Evolutionary conservation across 2,888 invertebrate genomes (phyloP).

Genomic region (Mythimna pallens): DNA sequence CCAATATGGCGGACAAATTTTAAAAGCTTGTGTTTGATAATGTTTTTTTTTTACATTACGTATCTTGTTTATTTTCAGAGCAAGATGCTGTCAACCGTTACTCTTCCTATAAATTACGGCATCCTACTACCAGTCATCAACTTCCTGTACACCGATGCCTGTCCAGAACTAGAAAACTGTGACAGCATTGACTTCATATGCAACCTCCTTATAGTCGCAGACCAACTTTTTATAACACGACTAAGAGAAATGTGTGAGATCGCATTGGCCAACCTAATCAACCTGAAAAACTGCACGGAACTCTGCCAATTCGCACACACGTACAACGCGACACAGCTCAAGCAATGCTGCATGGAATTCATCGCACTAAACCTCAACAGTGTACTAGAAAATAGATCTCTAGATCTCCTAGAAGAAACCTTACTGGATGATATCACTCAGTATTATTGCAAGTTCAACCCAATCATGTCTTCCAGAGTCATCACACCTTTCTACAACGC

Average conservation of each 20-base stretch:
- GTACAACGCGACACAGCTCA: slow-evolving; percentile 94
- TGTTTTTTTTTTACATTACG: too few species aligned
- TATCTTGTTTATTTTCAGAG: slow-evolving; percentile 83
- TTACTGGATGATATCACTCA: slow-evolving; percentile 92
- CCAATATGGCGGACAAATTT: too few species aligned
- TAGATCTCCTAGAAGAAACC: slow-evolving; percentile 92
- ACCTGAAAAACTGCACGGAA: slow-evolving; percentile 94
- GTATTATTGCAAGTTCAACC: slow-evolving; percentile 92
- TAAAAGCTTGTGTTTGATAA: too few species aligned
- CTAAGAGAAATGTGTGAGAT: slow-evolving; percentile 94
- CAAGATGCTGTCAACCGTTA: slow-evolving; percentile 86
- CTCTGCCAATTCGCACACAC: slow-evolving; percentile 94
- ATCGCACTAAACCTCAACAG: slow-evolving; percentile 94
- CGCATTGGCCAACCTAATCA: slow-evolving; percentile 92
- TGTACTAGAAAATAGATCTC: slow-evolving; percentile 92
- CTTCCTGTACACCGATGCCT: slow-evolving; percentile 94
- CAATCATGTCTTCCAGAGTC: slow-evolving; percentile 91
- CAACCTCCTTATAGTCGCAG: slow-evolving; percentile 94
- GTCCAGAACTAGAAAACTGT: slow-evolving; percentile 90
- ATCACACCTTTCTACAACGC: slow-evolving; percentile 93
- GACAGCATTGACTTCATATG: slow-evolving; percentile 93
- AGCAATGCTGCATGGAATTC: slow-evolving; percentile 94
- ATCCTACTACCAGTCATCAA: slow-evolving; percentile 93
- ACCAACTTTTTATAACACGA: slow-evolving; percentile 94
- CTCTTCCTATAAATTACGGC: slow-evolving; percentile 91